phyloP scores from a whole-genome alignment of 2,888 invertebrate genomes.

The Ischnus inquisitorius region DNA sequence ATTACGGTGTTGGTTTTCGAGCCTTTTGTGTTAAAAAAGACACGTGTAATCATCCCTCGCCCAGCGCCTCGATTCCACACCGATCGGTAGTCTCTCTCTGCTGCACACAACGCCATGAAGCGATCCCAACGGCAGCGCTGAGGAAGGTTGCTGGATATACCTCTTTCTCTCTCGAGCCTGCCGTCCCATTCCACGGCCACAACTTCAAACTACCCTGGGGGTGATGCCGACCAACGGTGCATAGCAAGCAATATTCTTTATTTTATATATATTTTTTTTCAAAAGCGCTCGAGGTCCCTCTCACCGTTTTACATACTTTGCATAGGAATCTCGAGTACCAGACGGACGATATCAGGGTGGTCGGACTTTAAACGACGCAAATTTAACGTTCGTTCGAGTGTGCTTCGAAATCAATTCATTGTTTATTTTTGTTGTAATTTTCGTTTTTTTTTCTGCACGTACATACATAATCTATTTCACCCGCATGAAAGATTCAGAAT shows the following conservation, averaged over 20 bases:
- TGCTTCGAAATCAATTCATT: constrained; percentile 63
- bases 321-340: constrained; percentile 72
- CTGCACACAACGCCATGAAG: constrained; percentile 24
- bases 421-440: constrained; percentile 36
- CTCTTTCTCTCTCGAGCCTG: constrained; percentile 22
- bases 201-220: constrained; percentile 59
- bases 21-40: constrained; percentile 86
- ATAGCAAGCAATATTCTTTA: constrained; percentile 72
- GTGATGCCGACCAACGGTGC: constrained; percentile 64
- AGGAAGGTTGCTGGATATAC: constrained; percentile 3
- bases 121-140: constrained; percentile 51
- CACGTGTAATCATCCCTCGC: constrained; percentile 83
- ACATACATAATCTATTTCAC: not conserved
- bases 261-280: constrained; percentile 16
- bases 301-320: constrained; percentile 72
- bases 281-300: constrained; percentile 31
- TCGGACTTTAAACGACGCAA: constrained; percentile 70
- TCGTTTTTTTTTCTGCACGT: not conserved
- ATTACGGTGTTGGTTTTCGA: constrained; percentile 86
- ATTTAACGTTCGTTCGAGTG: constrained; percentile 55
- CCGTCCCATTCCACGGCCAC: constrained; percentile 15
- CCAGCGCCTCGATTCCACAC: constrained; percentile 25
- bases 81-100: constrained; percentile 26
- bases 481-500: not conserved
- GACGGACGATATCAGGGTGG: constrained; percentile 66